Evolutionary conservation across 2,113 vertebrate genomes (phyloP).

Genomic region (Peromyscus californicus): DNA sequence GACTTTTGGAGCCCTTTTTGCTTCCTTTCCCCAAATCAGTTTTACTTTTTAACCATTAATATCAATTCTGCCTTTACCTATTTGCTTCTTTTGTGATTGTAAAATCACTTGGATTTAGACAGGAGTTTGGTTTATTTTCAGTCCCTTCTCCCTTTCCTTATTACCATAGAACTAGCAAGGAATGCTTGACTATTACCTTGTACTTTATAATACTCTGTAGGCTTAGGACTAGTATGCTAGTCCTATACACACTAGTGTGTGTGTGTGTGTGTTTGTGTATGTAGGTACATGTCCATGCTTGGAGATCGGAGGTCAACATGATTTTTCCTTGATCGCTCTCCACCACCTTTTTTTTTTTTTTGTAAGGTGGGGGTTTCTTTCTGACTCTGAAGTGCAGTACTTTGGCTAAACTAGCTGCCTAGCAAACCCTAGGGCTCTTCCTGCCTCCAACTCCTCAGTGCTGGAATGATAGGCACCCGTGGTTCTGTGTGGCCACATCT

Average conservation of each 20-base stretch:
- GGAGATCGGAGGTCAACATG: not conserved
- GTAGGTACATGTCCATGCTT: not conserved
- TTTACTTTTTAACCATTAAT: slow-evolving; percentile 47
- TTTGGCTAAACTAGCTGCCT: not conserved
- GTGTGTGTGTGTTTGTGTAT: not conserved
- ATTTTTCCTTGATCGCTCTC: not conserved
- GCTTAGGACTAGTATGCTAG: slow-evolving; percentile 8
- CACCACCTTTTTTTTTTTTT: not conserved
- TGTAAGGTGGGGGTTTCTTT: too few species aligned
- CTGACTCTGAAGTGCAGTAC: not conserved
- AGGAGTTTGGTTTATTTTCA: slow-evolving; percentile 35
- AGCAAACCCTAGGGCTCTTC: not conserved
- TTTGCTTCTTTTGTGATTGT: slow-evolving; percentile 68
- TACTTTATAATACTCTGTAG: slow-evolving; percentile 51
- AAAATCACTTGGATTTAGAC: slow-evolving; percentile 67
- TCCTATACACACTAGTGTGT: not conserved
- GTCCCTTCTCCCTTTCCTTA: slow-evolving; percentile 35
- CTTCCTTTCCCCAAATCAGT: slow-evolving; percentile 38
- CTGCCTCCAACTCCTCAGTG: not conserved
- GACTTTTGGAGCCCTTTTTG: slow-evolving; percentile 49
- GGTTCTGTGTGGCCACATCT: not conserved
- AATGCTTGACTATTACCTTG: slow-evolving; percentile 1
- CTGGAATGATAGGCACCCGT: not conserved
- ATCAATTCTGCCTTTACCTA: slow-evolving; percentile 49
- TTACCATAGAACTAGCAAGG: slow-evolving; percentile 34